Percentiles rank a stretch among this genome's conserved stretches.
phyloP scores from a whole-genome alignment of 92 coral and sea anemone species.

The Montipora capitata region DNA sequence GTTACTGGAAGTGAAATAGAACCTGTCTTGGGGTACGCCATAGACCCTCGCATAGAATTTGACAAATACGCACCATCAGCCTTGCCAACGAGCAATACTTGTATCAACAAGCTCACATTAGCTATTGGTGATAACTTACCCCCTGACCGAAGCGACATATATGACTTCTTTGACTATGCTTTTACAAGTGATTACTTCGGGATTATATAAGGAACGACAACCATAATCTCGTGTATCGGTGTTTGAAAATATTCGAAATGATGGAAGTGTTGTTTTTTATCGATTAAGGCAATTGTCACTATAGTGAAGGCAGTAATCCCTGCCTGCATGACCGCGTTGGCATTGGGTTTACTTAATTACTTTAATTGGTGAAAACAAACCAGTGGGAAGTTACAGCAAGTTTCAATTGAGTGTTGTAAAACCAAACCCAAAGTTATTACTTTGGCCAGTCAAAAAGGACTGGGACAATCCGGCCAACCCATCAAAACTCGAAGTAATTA shows the following conservation, averaged over 20 bases:
- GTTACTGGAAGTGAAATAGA: conserved; percentile 67
- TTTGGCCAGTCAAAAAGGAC: too few relatives aligned
- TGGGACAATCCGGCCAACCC: too few relatives aligned
- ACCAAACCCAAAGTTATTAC: too few relatives aligned
- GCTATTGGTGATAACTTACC: not conserved
- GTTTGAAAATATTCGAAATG: not conserved
- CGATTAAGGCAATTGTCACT: not conserved
- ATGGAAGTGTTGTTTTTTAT: not conserved
- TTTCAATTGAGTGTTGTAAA: too few relatives aligned
- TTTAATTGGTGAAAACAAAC: not conserved
- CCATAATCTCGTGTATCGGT: not conserved
- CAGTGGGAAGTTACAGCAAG: too few relatives aligned
- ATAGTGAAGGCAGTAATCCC: not conserved
- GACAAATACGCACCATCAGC: conserved; percentile 30
- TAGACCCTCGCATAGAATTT: conserved; percentile 56
- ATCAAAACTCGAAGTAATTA: too few relatives aligned
- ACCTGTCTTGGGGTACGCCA: conserved; percentile 70
- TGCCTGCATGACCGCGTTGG: not conserved
- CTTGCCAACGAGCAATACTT: conserved; percentile 74
- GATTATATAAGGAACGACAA: not conserved
- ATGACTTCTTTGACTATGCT: conserved; percentile 52
- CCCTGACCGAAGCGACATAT: conserved; percentile 32
- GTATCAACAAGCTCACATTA: conserved; percentile 47
- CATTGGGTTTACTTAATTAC: not conserved
- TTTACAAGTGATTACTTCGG: conserved; percentile 26